Base-by-base conservation (phyloP, 1,140 invertebrate species). In the Hyles vespertilio region DNA sequence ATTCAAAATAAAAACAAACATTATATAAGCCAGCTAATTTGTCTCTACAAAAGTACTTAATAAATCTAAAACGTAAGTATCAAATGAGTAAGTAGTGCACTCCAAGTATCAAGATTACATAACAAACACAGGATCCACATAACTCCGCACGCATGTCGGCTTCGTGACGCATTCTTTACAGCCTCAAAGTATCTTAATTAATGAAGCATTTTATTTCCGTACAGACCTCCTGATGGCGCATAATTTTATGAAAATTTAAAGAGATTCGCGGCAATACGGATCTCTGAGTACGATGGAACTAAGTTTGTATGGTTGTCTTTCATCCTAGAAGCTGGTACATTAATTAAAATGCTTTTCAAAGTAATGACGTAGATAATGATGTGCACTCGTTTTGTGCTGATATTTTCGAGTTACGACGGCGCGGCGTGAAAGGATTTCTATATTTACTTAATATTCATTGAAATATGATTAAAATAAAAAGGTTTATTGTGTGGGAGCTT, bases 101-200 rank as follows among this genome's bases (percentile, higher is more conserved):
- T 22, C 22, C 22, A 22, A 22, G 22, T 22, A 22, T 22, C 22
- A 22, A 22, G 22, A 22, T 22, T 22, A 22, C 22, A 22, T 22
- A 22, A 22, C 22, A 22, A 5, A 40, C 4, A 40, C 36, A 40
- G 36, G 36, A 40, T 40, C 8, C 36, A 22, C 22, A 8, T 48
- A 48, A 48, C n/a, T 47, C 46, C 46, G 46, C 7, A n/a, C 46
- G n/a, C 46, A 40, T 40, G 3, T 22, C 46, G 46, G 34, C 36
- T 54, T 55, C 34, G 6, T 10, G 36, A 3, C 56, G 43, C 46
- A 55, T 60, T 56, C 63, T 59, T 61, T 58, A 32, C 56, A 55
- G 32, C 12, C 40, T 51, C 56, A 45, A 61, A 67, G 59, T 64
- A 68, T 65, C 61, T 71, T 69, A 69, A 71, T 69, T 68, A 70